These are phyloP conservation scores for Lepidochitona cinerea DNA, from an alignment of 2,888 invertebrate genomes.

Conservation along the genomic window DNA sequence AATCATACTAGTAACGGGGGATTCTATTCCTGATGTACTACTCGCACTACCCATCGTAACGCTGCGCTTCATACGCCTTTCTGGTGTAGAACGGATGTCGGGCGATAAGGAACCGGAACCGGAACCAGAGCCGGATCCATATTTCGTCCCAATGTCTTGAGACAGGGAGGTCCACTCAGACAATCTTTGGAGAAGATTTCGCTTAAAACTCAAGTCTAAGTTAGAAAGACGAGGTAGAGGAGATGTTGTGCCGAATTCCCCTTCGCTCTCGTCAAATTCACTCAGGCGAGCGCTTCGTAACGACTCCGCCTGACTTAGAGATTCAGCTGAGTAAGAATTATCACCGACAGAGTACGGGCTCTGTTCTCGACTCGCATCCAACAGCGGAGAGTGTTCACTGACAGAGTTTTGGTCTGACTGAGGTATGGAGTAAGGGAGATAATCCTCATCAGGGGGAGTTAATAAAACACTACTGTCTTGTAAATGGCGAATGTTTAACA, in stretches of 20 bases:
- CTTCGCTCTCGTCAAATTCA: constrained; percentile 34
- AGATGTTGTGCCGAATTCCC: constrained; percentile 35
- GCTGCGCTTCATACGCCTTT: not conserved
- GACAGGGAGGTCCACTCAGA: constrained; percentile 48
- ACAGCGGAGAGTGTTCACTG: not conserved
- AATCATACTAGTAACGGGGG: constrained; percentile 1
- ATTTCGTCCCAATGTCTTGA: constrained; percentile 23
- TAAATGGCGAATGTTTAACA: not conserved
- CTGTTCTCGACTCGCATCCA: not conserved
- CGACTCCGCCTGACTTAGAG: not conserved
- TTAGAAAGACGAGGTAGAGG: constrained; percentile 35
- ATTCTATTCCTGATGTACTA: constrained; percentile 12
- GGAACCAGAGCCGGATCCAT: constrained; percentile 38
- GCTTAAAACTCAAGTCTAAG: constrained; percentile 44
- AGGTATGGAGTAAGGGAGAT: constrained; percentile 3
- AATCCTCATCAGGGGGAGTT: constrained; percentile 48
- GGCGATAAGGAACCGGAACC: constrained; percentile 19
- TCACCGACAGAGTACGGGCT: not conserved
- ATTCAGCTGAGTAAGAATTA: not conserved
- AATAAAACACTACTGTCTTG: constrained; percentile 44
- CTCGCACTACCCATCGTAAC: not conserved
- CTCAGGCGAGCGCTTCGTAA: constrained; percentile 14
- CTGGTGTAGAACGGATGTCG: not conserved
- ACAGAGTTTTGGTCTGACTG: not conserved
- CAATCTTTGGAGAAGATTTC: constrained; percentile 47